Conservation (phyloP, 2,888 invertebrate genomes). For the Amiota minor region DNA sequence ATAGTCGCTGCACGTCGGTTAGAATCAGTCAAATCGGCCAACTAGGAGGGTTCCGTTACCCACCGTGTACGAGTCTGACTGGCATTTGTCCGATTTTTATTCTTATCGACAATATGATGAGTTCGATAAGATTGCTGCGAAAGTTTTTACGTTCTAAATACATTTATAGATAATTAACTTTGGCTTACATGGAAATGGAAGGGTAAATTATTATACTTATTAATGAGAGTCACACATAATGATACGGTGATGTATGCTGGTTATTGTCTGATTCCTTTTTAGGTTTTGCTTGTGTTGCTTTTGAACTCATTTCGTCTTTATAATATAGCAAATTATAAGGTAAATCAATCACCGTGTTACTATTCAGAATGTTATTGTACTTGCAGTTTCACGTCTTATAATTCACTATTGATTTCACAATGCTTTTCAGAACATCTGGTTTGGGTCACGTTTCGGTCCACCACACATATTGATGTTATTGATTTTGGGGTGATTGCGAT, state of each 20-base stretch:
- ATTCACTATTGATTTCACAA: slow-evolving; percentile 71
- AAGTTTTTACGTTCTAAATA: slow-evolving; percentile 87
- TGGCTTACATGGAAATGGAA: slow-evolving; percentile 28
- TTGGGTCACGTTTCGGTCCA: slow-evolving; percentile 62
- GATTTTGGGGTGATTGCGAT: too few species aligned
- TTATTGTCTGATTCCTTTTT: slow-evolving; percentile 60
- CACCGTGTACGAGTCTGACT: too few species aligned
- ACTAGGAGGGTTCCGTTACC: too few species aligned
- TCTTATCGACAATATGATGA: too few species aligned
- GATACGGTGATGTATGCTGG: neutral
- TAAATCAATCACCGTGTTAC: slow-evolving; percentile 75
- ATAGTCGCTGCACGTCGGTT: too few species aligned
- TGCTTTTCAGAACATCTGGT: slow-evolving; percentile 63
- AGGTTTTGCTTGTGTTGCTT: slow-evolving; percentile 16
- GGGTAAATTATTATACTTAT: slow-evolving; percentile 11
- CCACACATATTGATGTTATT: slow-evolving; percentile 57
- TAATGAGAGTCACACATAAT: neutral
- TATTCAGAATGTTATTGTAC: slow-evolving; percentile 67
- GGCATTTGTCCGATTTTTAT: too few species aligned
- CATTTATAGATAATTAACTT: slow-evolving; percentile 78
- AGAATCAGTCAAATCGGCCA: too few species aligned
- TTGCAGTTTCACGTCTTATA: slow-evolving; percentile 69
- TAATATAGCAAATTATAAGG: slow-evolving; percentile 77
- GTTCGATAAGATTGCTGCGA: slow-evolving; percentile 83
- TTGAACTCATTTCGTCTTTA: slow-evolving; percentile 68